Base-by-base conservation (phyloP, 92 coral and sea anemone species). In the Galaxea fascicularis region DNA sequence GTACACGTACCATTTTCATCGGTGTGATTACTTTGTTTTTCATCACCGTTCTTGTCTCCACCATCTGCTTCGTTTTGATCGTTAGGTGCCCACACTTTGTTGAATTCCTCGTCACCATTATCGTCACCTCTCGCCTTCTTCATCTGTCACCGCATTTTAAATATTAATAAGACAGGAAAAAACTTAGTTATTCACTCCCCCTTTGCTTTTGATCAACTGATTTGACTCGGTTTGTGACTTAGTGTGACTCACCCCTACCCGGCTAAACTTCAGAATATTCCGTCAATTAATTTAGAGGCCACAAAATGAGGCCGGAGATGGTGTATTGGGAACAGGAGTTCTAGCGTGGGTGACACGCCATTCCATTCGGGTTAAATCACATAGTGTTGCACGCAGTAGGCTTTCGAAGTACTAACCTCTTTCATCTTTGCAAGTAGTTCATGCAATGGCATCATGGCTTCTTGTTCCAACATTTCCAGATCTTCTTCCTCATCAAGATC, bases 401-500 rank as follows among this genome's bases (percentile, higher is more conserved):
- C 17, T n/a, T 49, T 8, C 12, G 4, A 20, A 46, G 16, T 67
- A 18, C 71, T 14, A 17, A 94, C 98, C 91, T 89, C 91, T 92
- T 91, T 97, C 79, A 97, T 75, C 65, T 91, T 97, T 13, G 91
- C 88, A 41, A 97, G 67, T 64, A 97, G 78, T 83, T 97, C 97
- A 73, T 82, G 72, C 11, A 97, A 62, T 10, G 99, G 99, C 35
- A 97, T 87, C 27, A 87, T 84, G 25, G 98, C 98, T 39, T 97
- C 99, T 83, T 94, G 83, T 31, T 93, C 79, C 66, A 97, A 83
- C 72, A 95, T 59, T 1, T 87, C 92, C 57, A 93, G 74, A 63
- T 94, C 99, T 76, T 88, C 92, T 20, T 97, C 99, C 16, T 95
- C 94, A 9, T 88, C 96, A 28, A 82, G 88, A 39, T 92, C 89